Evolutionary conservation across 1,140 invertebrate genomes (phyloP).

Genomic region (Pectinophora gossypiella): DNA sequence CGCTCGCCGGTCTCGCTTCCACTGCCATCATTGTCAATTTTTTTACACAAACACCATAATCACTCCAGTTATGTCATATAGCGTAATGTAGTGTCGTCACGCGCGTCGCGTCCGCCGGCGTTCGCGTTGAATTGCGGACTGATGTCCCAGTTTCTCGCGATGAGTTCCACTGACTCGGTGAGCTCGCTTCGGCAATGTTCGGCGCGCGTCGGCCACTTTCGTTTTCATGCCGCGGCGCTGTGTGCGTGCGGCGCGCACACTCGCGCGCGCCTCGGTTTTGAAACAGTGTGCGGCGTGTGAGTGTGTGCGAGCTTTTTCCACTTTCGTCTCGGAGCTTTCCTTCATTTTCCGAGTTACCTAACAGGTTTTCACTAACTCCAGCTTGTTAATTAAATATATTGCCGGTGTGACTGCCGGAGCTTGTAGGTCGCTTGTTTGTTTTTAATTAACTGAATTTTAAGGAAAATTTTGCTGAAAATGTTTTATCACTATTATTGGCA

Average conservation of each 20-base stretch:
- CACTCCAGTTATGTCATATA: slow-evolving; percentile 66
- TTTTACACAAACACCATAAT: slow-evolving; percentile 60
- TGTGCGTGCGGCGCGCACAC: slow-evolving; percentile 36
- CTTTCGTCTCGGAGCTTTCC: slow-evolving; percentile 68
- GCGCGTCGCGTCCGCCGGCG: slow-evolving; percentile 57
- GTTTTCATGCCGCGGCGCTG: slow-evolving; percentile 49
- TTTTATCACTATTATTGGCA: too few relatives aligned
- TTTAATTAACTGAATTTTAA: slow-evolving; percentile 8
- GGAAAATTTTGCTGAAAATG: too few relatives aligned
- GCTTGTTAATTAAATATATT: slow-evolving; percentile 34
- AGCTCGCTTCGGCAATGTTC: slow-evolving; percentile 62
- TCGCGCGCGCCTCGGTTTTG: slow-evolving; percentile 20
- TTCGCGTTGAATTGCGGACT: slow-evolving; percentile 60
- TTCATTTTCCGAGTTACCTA: slow-evolving; percentile 62
- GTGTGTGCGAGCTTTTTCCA: slow-evolving; percentile 60
- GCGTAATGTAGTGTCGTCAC: slow-evolving; percentile 48
- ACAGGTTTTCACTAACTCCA: slow-evolving; percentile 51
- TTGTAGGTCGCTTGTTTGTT: background rate
- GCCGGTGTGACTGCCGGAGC: background rate
- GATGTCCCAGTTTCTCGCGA: slow-evolving; percentile 67
- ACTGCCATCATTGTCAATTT: slow-evolving; percentile 62
- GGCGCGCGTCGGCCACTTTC: slow-evolving; percentile 68
- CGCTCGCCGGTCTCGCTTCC: slow-evolving; percentile 57
- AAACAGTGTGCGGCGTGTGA: slow-evolving; percentile 34
- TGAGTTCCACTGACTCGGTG: slow-evolving; percentile 74